These are phyloP conservation scores for Sarcophaga subvicina DNA, from an alignment of 2,888 invertebrate genomes.

Conservation along the genomic window DNA sequence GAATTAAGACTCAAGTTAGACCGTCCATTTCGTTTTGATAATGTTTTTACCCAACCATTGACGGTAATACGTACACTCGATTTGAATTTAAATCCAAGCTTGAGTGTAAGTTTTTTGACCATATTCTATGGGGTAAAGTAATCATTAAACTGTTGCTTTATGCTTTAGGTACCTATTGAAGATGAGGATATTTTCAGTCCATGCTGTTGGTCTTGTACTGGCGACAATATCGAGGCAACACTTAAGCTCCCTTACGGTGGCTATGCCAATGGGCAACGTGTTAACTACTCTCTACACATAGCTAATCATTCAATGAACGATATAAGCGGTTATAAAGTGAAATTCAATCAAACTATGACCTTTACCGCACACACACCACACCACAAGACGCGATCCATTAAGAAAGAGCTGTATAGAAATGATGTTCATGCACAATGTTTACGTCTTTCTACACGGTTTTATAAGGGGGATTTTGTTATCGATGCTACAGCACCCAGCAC, in stretches of 20 bases:
- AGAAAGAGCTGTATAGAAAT: conserved; percentile 57
- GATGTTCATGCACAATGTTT: conserved; percentile 45
- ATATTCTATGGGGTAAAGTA: background rate
- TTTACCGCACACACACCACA: conserved; percentile 71
- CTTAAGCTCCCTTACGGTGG: conserved; percentile 85
- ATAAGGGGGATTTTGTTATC: conserved; percentile 71
- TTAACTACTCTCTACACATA: conserved; percentile 85
- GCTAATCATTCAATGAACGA: conserved; percentile 84
- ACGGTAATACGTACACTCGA: conserved; percentile 90
- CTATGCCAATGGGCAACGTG: conserved; percentile 87
- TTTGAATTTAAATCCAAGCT: conserved; percentile 86
- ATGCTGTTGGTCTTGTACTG: conserved; percentile 75
- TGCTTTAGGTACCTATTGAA: conserved; percentile 63
- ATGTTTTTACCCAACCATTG: conserved; percentile 81
- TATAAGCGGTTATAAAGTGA: conserved; percentile 69
- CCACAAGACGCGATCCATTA: conserved; percentile 55
- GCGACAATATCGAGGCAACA: conserved; percentile 71
- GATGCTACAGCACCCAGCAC: conserved; percentile 74
- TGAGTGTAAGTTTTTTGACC: background rate
- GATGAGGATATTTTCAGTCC: conserved; percentile 57
- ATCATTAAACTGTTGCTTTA: background rate
- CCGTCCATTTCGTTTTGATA: conserved; percentile 88
- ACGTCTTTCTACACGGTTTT: conserved; percentile 70
- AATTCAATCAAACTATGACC: conserved; percentile 69
- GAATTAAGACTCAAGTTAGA: conserved; percentile 88